Percentiles rank a stretch among this genome's conserved stretches.
Conservation (phyloP, 2,113 vertebrate species). For the Phylloscopus whistleri region DNA sequence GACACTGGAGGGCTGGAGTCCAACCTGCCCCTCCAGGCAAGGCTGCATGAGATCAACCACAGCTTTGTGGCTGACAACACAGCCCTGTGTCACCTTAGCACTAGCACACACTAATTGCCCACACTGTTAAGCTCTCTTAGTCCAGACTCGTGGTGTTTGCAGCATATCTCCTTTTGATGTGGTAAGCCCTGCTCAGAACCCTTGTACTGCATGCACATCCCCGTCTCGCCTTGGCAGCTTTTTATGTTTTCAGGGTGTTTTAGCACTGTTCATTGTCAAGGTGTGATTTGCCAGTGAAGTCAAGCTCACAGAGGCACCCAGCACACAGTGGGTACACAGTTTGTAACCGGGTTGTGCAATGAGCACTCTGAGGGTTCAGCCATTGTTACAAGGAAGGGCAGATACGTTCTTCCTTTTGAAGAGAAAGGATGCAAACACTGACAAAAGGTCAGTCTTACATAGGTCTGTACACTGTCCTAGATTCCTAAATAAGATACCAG, state of each 20-base stretch:
- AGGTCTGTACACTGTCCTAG: background rate
- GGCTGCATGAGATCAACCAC: background rate
- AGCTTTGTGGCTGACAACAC: background rate
- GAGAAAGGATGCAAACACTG: background rate
- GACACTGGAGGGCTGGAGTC: background rate
- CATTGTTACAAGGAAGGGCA: background rate
- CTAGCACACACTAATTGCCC: background rate
- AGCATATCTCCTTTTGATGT: background rate
- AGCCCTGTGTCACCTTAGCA: background rate
- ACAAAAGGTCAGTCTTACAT: background rate
- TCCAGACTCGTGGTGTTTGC: background rate
- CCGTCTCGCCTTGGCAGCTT: background rate
- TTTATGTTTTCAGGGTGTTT: accelerated
- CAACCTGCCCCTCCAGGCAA: background rate
- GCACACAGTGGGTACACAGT: background rate
- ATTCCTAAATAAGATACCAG: background rate
- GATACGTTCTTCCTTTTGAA: background rate
- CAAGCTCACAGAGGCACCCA: background rate
- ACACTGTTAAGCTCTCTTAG: background rate
- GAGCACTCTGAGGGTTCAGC: background rate
- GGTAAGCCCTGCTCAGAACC: background rate
- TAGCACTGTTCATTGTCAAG: background rate
- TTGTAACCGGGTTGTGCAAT: accelerated
- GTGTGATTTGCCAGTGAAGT: background rate
- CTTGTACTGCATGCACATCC: no score